Base-by-base conservation (phyloP, 2,888 invertebrate genomes). In the Lissonota sp. region DNA sequence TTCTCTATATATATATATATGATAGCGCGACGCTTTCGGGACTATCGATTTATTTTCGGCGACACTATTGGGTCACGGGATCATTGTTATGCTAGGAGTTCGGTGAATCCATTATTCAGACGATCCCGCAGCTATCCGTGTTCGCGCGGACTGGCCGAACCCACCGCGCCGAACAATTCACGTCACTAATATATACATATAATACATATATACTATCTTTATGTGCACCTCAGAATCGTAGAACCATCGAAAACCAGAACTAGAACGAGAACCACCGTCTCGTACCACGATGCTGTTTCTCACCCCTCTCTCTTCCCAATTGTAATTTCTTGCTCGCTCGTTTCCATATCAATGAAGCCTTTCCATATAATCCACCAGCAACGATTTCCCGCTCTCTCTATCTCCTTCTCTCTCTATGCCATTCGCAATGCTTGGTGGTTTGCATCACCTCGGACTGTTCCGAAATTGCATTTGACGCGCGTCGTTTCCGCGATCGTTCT, bases 311-410 rank as follows among this genome's bases (percentile, higher is more conserved):
- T 16, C 51, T n/a, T n/a, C 44, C 7, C 44, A 37, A 90, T 90
- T 90, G 91, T 91, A 91, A 90, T 91, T 91, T 90, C 91, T 91
- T 89, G 88, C 85, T 87, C 87, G 87, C 90, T 90, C 89, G 90
- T 91, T 91, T 91, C 89, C 91, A 91, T 91, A 91, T 91, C 91
- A 91, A 90, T 89, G 91, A 90, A 87, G 84, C 64, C 73, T 64
- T 74, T 57, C 64, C n/a, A 66, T 66, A 55, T 66, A 74, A 64
- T 74, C 57, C 73, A 40, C 64, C 46, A 57, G 49, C 64, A 40
- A 74, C 57, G 26, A 26, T 26, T 26, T 26, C 26, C 53, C 64
- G 40, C 66, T 74, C 72, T 73, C 72, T 73, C 57, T 57, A 6
- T 44, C 12, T 62, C 64, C 16, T 53, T 10, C 53, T 72, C 44